Conservation (phyloP, 2,113 vertebrate genomes). For the Formicarius rufipectus region DNA sequence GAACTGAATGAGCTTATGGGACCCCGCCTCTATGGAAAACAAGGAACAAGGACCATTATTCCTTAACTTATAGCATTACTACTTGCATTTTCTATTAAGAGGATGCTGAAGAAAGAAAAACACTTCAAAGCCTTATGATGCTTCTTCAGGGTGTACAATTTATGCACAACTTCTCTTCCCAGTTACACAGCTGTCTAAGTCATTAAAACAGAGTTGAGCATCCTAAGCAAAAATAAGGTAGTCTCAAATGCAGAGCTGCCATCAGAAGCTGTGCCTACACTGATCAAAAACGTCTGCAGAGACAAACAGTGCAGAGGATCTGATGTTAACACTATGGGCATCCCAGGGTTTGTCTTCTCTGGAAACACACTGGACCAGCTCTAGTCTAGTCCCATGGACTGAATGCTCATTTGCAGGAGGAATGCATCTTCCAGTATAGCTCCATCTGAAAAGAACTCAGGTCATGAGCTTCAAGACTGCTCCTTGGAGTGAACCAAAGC, state of each 20-base stretch:
- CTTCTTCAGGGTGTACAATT: not conserved
- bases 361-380: not conserved
- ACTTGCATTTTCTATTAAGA: not conserved
- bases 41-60: not conserved
- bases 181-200: not conserved
- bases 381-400: not conserved
- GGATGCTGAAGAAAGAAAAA: not conserved
- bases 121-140: not conserved
- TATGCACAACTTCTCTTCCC: not conserved
- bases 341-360: not conserved
- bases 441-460: not conserved
- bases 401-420: slow-evolving; percentile 34
- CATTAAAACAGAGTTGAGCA: not conserved
- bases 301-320: not conserved
- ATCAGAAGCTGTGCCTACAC: not conserved
- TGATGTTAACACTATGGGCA: not conserved
- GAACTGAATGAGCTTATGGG: not conserved
- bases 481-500: not conserved
- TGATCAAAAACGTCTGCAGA: not conserved
- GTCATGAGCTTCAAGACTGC: not conserved
- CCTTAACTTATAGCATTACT: not conserved
- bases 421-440: slow-evolving; percentile 18
- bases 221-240: not conserved
- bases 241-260: not conserved
- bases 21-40: not conserved